Evolutionary conservation across 2,797 vertebrate species (phyloP), one percentile per base, ranked within the genome.

Genomic region (Antrozous pallidus): DNA sequence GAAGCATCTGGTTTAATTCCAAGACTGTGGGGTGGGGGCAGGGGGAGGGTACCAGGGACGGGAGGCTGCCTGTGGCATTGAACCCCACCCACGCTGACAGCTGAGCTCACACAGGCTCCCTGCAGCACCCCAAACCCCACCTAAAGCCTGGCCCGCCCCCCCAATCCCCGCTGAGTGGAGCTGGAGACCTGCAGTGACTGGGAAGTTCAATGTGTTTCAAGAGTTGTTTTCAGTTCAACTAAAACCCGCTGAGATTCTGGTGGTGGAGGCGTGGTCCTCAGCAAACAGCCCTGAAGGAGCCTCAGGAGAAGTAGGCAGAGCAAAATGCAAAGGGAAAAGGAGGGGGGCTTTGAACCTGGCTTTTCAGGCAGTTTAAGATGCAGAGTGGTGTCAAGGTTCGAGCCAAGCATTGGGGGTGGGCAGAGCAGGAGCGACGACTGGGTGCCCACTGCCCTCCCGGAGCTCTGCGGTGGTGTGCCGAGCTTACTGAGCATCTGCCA

Each of bases 31-130:
- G 71, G n/a, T 12, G 20, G 5, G 18, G 67, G 67, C 0, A 14
- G 36, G 2, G 20, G 2, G 0, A 17, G 67, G n/a, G n/a, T n/a
- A n/a, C n/a, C n/a, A 45, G 10, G 4, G 33, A 0, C 18, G 33
- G 9, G 67, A 18, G 10, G 45, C 9, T 22, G 31, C 22, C 73
- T 49, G 6, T 75, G 47, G n/a, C 47, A 51, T 77, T 51, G 73
- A 33, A 49, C 73, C n/a, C n/a, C n/a, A n/a, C 49, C 31, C 31
- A 13, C 6, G 31, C 20, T 22, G 45, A 49, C 45, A 33, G 31
- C 45, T 75, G 74, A 51, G 74, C 74, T 36, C 74, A 36, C 20
- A 14, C 47, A 8, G n/a, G 74, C n/a, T 14, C 70, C 49, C 56
- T 22, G 28, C 74, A 28, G 81, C 71, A 69, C 36, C 31, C 2